A percentile compares a stretch with the other conserved stretches of the same genome.
Conservation (phyloP, 2,797 vertebrate genomes). For the Oophaga sylvatica region DNA sequence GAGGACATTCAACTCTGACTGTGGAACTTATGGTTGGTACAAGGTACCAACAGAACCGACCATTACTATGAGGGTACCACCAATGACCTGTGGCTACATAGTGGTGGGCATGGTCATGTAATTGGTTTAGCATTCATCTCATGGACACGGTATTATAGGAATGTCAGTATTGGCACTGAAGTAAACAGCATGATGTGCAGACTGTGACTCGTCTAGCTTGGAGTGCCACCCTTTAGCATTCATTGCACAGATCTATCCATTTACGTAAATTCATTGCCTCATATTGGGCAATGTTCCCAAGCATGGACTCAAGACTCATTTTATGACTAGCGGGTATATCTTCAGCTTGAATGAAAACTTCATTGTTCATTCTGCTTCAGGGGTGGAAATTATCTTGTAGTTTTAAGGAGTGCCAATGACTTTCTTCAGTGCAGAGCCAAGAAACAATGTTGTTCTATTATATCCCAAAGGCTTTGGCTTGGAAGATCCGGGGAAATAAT, state of each 20-base stretch:
- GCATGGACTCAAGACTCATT: not conserved
- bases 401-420: conserved; percentile 17
- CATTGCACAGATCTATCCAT: not conserved
- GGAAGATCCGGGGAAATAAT: conserved; percentile 4
- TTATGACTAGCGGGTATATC: not conserved
- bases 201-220: too few species aligned
- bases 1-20: too few species aligned
- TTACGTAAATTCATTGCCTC: not conserved
- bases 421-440: not conserved
- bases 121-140: too few species aligned
- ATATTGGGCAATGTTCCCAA: not conserved
- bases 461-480: not conserved
- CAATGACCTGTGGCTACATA: too few species aligned
- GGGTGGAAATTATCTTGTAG: conserved; percentile 26
- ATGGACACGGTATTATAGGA: too few species aligned
- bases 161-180: too few species aligned
- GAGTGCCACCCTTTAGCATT: not conserved
- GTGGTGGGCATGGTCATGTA: too few species aligned
- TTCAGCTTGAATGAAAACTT: not conserved
- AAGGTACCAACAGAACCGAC: too few species aligned
- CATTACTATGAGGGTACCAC: too few species aligned
- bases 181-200: not conserved
- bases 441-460: conserved; percentile 21
- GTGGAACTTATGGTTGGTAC: too few species aligned
- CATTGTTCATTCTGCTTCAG: not conserved